Evolutionary conservation across 2,113 vertebrate genomes (phyloP).

Genomic region (Poecile atricapillus): DNA sequence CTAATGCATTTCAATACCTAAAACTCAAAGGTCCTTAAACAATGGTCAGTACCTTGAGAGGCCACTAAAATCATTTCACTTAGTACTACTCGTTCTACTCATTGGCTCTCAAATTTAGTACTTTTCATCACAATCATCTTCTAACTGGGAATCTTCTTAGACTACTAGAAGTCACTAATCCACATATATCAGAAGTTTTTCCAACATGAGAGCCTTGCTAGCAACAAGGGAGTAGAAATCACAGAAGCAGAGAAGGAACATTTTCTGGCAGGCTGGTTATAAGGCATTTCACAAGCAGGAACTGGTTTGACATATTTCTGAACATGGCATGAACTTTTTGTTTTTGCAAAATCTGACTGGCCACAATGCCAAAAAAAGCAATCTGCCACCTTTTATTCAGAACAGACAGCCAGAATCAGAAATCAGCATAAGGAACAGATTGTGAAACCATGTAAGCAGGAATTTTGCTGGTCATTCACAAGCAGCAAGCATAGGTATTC

Average conservation of each 20-base stretch:
- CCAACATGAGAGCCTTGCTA: neutral
- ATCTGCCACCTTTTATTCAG: conserved; percentile 41
- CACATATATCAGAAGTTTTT: neutral
- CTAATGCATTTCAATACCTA: neutral
- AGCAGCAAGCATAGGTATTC: neutral
- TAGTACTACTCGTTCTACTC: neutral
- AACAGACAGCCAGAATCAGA: conserved; percentile 19
- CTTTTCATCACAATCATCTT: neutral
- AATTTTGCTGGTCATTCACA: conserved; percentile 34
- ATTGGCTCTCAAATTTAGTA: neutral
- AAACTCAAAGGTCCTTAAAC: neutral
- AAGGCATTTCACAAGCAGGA: conserved; percentile 48
- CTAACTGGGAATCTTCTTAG: neutral
- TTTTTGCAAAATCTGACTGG: conserved; percentile 37
- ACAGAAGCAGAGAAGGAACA: neutral
- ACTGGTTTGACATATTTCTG: conserved; percentile 53
- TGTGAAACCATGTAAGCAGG: neutral
- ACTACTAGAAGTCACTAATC: neutral
- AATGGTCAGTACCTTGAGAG: neutral
- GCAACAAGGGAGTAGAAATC: neutral
- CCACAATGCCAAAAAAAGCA: conserved; percentile 28
- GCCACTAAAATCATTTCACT: neutral
- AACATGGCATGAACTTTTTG: conserved; percentile 36
- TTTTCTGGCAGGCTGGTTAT: conserved; percentile 13
- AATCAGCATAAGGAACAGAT: conserved; percentile 40